These are phyloP conservation scores for Poecile montanus DNA, from an alignment of 2,797 vertebrate species.

Conservation along the genomic window DNA sequence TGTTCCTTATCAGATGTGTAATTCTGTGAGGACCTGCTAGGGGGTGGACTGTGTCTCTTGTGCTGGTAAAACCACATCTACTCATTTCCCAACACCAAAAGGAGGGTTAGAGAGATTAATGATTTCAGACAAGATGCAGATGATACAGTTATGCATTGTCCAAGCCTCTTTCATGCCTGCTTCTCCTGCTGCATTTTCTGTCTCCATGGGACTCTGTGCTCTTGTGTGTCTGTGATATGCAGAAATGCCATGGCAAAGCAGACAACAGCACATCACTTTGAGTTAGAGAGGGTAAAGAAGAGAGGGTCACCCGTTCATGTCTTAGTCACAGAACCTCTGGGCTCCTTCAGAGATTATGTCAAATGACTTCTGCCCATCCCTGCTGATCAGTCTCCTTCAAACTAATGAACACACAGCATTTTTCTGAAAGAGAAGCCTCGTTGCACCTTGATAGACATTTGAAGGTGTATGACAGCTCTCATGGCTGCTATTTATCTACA, in stretches of 20 bases:
- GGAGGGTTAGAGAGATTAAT: conserved; percentile 13
- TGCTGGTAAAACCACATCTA: not conserved
- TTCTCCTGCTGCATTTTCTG: conserved; percentile 29
- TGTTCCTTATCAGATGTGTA: not conserved
- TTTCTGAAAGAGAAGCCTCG: not conserved
- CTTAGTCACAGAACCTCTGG: not conserved
- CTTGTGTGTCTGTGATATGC: not conserved
- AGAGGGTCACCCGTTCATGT: not conserved
- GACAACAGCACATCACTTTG: not conserved
- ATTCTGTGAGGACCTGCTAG: not conserved
- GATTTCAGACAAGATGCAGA: conserved; percentile 46
- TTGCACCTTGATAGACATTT: not conserved
- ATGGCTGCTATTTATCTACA: not conserved
- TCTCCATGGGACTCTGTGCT: not conserved
- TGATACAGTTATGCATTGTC: conserved; percentile 35
- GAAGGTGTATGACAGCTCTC: not conserved
- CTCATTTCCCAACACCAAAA: not conserved
- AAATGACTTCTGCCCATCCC: not conserved
- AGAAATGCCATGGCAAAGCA: not conserved
- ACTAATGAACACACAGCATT: not conserved
- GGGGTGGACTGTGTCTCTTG: not conserved
- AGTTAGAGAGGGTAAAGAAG: not conserved
- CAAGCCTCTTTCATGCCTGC: conserved; percentile 39
- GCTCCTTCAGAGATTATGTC: not conserved
- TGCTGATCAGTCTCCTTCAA: not conserved